Evolutionary conservation across 2,113 vertebrate species (phyloP).

Genomic region (Sorex araneus): DNA sequence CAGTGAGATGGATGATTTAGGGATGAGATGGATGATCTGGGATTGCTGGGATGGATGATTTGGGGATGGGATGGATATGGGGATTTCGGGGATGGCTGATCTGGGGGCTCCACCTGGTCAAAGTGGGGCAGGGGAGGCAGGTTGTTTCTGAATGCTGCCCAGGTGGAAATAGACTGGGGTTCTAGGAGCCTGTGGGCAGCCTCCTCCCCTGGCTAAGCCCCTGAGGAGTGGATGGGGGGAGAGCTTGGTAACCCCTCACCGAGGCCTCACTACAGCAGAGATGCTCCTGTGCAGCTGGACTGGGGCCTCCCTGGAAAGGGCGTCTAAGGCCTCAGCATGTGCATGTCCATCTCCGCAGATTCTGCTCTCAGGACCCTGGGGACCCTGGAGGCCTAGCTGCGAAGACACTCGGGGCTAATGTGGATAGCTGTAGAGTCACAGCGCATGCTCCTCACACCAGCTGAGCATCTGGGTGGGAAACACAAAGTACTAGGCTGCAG

Average conservation of each 20-base stretch:
- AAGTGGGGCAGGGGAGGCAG: not conserved
- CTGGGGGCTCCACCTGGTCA: slow-evolving; percentile 19
- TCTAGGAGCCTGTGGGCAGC: not conserved
- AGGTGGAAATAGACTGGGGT: not conserved
- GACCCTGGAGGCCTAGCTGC: not conserved
- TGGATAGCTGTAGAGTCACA: not conserved
- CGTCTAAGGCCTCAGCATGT: slow-evolving; percentile 56
- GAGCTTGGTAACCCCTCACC: slow-evolving; percentile 42
- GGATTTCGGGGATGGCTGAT: not conserved
- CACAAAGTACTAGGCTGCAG: not conserved
- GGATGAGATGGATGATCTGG: no score
- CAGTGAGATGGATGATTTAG: no score
- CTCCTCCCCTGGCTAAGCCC: not conserved
- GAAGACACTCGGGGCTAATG: not conserved
- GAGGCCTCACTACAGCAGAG: not conserved
- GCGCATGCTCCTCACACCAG: not conserved
- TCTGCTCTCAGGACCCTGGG: slow-evolving; percentile 29
- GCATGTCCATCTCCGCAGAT: slow-evolving; percentile 12
- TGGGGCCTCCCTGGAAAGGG: slow-evolving; percentile 36
- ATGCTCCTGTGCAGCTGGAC: not conserved
- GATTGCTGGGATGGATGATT: no score
- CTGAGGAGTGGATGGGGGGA: not conserved
- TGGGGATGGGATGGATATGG: no score
- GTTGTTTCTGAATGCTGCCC: not conserved
- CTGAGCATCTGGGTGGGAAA: not conserved